Evolutionary conservation across 2,113 vertebrate genomes (phyloP).

Genomic region (Limanda limanda): DNA sequence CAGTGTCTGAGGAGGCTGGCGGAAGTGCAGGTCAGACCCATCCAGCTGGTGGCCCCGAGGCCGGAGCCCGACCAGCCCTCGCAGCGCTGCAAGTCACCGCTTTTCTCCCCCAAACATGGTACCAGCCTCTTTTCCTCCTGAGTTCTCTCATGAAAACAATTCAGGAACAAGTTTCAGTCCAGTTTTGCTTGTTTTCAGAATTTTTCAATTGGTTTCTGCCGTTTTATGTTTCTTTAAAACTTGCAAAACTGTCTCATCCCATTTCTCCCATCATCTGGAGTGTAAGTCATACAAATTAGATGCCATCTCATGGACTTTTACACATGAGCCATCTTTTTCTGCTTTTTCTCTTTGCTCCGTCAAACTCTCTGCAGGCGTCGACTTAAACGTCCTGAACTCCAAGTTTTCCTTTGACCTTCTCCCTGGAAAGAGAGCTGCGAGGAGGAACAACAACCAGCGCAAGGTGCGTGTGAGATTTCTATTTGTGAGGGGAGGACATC

Average conservation of each 20-base stretch:
- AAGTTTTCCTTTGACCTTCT: constrained; percentile 93
- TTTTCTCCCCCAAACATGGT: constrained; percentile 93
- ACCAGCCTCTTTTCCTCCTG: constrained; percentile 24
- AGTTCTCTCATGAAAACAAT: not conserved
- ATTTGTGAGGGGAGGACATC: not conserved
- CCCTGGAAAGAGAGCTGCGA: constrained; percentile 88
- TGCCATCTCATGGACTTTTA: not conserved
- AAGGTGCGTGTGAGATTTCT: constrained; percentile 80
- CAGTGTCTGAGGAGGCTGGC: constrained; percentile 86
- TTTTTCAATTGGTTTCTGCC: too few species aligned
- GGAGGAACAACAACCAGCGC: constrained; percentile 85
- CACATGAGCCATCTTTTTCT: not conserved
- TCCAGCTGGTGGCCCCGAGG: constrained; percentile 88
- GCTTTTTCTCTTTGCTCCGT: too few species aligned
- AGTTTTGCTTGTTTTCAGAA: too few species aligned
- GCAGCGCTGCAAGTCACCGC: constrained; percentile 80
- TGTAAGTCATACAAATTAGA: not conserved
- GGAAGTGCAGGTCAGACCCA: constrained; percentile 84
- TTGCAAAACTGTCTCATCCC: too few species aligned
- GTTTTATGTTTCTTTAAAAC: too few species aligned
- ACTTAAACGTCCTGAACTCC: constrained; percentile 88
- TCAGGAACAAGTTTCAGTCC: not conserved
- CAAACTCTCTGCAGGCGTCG: constrained; percentile 79
- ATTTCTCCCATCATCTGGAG: too few species aligned
- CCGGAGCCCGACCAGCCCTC: constrained; percentile 84